Percentiles rank a stretch among this genome's conserved stretches.
Evolutionary conservation across 2,113 vertebrate genomes (phyloP).

Genomic region (Tetrax tetrax): DNA sequence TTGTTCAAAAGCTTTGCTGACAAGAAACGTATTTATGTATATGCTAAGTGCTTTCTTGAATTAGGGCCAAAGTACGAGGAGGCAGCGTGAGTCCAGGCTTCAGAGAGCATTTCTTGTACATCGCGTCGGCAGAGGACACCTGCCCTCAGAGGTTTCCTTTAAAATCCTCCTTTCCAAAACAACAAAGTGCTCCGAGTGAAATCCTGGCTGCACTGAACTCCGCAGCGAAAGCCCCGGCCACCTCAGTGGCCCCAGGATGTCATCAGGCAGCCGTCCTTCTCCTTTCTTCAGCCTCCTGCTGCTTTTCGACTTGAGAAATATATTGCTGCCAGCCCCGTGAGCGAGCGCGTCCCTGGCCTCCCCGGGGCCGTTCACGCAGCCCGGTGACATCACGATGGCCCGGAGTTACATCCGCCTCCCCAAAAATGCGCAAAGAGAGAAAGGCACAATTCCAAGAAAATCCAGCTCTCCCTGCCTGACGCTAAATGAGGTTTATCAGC

Average conservation of each 20-base stretch:
- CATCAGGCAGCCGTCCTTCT: background rate
- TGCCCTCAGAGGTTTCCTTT: background rate
- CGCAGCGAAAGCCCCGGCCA: background rate
- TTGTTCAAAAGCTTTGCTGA: background rate
- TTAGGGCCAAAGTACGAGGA: background rate
- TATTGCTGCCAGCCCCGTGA: background rate
- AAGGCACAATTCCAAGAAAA: background rate
- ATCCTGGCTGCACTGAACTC: background rate
- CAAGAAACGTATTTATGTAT: background rate
- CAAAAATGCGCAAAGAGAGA: background rate
- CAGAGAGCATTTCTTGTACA: background rate
- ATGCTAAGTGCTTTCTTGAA: constrained; percentile 25
- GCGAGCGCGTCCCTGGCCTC: background rate
- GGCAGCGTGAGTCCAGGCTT: background rate
- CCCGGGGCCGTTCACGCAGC: background rate
- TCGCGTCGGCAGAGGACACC: background rate
- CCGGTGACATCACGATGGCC: background rate
- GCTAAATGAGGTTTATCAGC: background rate
- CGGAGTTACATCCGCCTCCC: background rate
- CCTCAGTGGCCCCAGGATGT: background rate
- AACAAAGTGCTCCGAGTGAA: background rate
- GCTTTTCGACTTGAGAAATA: background rate
- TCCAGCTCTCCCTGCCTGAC: background rate
- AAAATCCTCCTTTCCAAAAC: background rate
- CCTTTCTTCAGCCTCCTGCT: background rate